A percentile compares a stretch with the other conserved stretches of the same genome.
Evolutionary conservation across 1,140 invertebrate species (phyloP).

Genomic region (Pentalonia nigronervosa): DNA sequence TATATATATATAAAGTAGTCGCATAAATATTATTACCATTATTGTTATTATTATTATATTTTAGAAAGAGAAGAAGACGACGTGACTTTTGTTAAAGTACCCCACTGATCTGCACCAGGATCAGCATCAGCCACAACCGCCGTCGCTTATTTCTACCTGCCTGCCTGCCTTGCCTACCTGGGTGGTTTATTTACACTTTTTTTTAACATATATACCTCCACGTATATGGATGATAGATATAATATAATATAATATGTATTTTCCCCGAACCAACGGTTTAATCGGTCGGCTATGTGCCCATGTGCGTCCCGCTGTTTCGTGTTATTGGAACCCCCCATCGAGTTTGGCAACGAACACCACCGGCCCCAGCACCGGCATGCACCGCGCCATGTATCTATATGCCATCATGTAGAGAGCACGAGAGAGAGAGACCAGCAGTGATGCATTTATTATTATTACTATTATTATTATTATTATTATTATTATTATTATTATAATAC

Average conservation of each 20-base stretch:
- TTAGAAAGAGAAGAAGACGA: not conserved
- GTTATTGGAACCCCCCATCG: constrained; percentile 49
- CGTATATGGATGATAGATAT: not conserved
- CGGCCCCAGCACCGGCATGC: not conserved
- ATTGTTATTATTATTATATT: constrained; percentile 21
- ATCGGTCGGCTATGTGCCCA: constrained; percentile 28
- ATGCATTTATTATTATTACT: constrained; percentile 41
- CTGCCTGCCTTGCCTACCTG: constrained; percentile 12
- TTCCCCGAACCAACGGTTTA: constrained; percentile 48
- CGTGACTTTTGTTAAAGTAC: constrained; percentile 34
- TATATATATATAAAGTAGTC: not conserved
- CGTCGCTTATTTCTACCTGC: not conserved
- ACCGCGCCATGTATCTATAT: not conserved
- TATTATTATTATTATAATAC: constrained; percentile 34
- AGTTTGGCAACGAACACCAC: constrained; percentile 53
- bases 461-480: constrained; percentile 15
- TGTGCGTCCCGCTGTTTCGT: constrained; percentile 42
- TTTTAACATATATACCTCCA: not conserved
- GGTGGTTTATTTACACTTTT: constrained; percentile 53
- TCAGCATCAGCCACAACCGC: not conserved
- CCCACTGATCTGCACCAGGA: constrained; percentile 8
- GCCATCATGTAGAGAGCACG: not conserved
- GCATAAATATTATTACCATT: constrained; percentile 34
- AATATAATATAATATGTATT: constrained; percentile 26
- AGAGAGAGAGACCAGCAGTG: not conserved